These are phyloP conservation scores for Amblyopsis hoosieri DNA, from an alignment of 2,797 vertebrate species.

Conservation along the genomic window DNA sequence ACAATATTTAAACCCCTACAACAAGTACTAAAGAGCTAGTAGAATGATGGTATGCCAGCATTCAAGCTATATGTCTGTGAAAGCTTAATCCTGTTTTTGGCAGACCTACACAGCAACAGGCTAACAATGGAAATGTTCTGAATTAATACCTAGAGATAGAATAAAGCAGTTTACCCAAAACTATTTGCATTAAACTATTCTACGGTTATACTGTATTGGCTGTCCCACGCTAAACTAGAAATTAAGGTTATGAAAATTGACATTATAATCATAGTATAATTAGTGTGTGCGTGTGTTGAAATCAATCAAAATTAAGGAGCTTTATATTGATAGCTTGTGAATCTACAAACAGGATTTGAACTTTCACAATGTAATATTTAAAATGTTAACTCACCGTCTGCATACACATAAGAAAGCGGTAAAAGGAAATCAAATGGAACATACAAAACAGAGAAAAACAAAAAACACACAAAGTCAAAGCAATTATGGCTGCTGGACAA, in stretches of 20 bases:
- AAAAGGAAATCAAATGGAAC: constrained; percentile 80
- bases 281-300: not conserved
- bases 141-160: constrained; percentile 1
- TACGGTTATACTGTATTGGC: not conserved
- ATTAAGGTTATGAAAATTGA: not conserved
- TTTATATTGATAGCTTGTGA: constrained; percentile 32
- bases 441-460: constrained; percentile 73
- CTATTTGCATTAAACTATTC: not conserved
- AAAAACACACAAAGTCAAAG: constrained; percentile 80
- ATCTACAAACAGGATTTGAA: constrained; percentile 80
- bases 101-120: not conserved
- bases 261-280: not conserved
- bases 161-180: constrained; percentile 3
- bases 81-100: constrained; percentile 80
- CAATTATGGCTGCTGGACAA: constrained; percentile 81
- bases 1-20: constrained; percentile 62
- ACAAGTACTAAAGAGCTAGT: constrained; percentile 63
- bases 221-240: constrained; percentile 4
- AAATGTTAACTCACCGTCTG: constrained; percentile 97
- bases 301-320: not conserved
- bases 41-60: constrained; percentile 78
- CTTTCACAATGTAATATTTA: constrained; percentile 79
- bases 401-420: constrained; percentile 98
- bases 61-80: constrained; percentile 75
- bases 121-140: constrained; percentile 11